Percentiles rank a stretch among this genome's conserved stretches.
These are phyloP conservation scores for Turritopsis rubra DNA, from an alignment of 30 jellyfish, hydroid and myxozoan genomes.

Conservation along the genomic window DNA sequence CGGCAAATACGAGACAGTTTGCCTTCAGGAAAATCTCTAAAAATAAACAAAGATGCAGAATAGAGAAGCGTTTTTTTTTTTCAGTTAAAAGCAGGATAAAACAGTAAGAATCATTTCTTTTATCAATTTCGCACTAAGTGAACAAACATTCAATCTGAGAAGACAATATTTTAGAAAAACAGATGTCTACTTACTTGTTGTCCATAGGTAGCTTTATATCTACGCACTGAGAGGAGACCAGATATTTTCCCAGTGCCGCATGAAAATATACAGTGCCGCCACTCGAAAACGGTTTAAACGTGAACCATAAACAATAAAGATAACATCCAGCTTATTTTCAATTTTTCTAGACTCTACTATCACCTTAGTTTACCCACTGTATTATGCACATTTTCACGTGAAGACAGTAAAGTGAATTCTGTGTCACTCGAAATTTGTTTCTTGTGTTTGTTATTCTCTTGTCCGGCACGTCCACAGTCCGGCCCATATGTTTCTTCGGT, in stretches of 20 bases:
- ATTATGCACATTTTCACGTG: background rate
- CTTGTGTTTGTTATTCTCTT: background rate
- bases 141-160: background rate
- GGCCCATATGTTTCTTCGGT: background rate
- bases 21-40: background rate
- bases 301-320: background rate
- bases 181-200: background rate
- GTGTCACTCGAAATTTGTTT: background rate
- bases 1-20: too few relatives aligned
- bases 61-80: too few relatives aligned
- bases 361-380: background rate
- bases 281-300: background rate
- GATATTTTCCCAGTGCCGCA: background rate
- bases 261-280: background rate
- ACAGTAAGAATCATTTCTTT: too few relatives aligned
- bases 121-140: background rate
- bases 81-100: too few relatives aligned
- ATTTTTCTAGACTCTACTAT: background rate
- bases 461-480: background rate
- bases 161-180: background rate
- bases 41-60: too few relatives aligned
- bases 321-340: background rate
- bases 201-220: too few relatives aligned
- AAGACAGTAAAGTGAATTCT: too few relatives aligned
- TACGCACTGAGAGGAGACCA: too few relatives aligned